Evolutionary conservation across 2,797 vertebrate genomes (phyloP), one percentile per base, ranked within the genome.

Genomic region (Pipistrellus pygmaeus): DNA sequence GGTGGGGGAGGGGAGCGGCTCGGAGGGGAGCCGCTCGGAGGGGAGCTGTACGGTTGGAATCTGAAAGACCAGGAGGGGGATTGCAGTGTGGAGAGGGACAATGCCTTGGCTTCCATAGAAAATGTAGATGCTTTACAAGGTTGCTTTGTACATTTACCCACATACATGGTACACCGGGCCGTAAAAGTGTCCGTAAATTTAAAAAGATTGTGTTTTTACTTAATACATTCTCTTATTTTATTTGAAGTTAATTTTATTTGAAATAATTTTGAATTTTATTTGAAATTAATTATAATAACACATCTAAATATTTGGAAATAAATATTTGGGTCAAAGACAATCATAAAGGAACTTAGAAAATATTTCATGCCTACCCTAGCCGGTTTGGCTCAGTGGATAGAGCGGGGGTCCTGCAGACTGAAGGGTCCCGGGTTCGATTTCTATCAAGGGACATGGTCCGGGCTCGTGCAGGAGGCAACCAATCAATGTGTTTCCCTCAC

Each of bases 281-380:
- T 88, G 44, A 92, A 60, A 35, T 73, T 80, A 75, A n/a, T 53
- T 68, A 87, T 11, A 10, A 27, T 53, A 77, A 30, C 23, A 15
- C 38, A 18, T 71, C 30, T 73, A 89, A 71, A 62, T 94, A 84
- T 68, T 88, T 91, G 81, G 60, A 90, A 91, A 90, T 44, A 44
- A 44, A 44, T 44, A 44, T 44, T 11, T 55, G 41, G 15, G 35
- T 78, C 44, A 90, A 64, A 85, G 57, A 41, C 86, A 82, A 80
- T 73, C 66, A 64, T 5, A 60, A 27, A 69, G 32, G 48, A 32
- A 68, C 25, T 73, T 73, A 81, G 41, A 81, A 93, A 77, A 81
- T 38, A 44, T 71, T 95, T 88, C 17, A 44, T 64, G 60, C 17
- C 23, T 20, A 6, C 25, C 11, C 57, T 60, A 27, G 25, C 57